Conservation (phyloP, 2,888 invertebrate species). For the Eupsilia transversa region DNA sequence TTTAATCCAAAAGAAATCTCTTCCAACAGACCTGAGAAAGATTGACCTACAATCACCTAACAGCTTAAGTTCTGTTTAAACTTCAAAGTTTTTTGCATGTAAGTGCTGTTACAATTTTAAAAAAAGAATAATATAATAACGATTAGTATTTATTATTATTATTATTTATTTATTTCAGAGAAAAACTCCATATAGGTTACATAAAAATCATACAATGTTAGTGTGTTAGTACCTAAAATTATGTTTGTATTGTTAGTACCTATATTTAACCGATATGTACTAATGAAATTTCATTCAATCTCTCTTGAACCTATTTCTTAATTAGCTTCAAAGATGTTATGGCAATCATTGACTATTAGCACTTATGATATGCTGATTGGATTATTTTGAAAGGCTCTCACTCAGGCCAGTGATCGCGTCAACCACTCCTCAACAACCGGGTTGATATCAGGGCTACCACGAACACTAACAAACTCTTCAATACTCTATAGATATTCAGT, state of each 20-base stretch:
- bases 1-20: not conserved
- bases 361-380: slow-evolving; percentile 42
- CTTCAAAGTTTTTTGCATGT: too few species aligned
- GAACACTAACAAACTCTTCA: not conserved
- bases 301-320: not conserved
- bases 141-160: too few species aligned
- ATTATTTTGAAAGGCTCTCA: slow-evolving; percentile 49
- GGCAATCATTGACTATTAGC: slow-evolving; percentile 33
- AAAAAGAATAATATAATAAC: too few species aligned
- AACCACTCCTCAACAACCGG: slow-evolving; percentile 50
- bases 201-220: too few species aligned
- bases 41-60: not conserved
- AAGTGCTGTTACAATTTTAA: too few species aligned
- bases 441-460: slow-evolving; percentile 52
- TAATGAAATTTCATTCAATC: not conserved
- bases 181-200: too few species aligned
- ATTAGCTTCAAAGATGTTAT: not conserved
- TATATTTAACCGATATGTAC: too few species aligned
- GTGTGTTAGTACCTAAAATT: too few species aligned
- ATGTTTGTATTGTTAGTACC: too few species aligned
- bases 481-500: not conserved
- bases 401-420: slow-evolving; percentile 35
- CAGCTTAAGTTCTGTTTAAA: too few species aligned
- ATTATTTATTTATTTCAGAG: too few species aligned
- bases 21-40: too few species aligned